Base-by-base conservation (phyloP, 1,140 invertebrate genomes). In the Brachystomella parvula region DNA sequence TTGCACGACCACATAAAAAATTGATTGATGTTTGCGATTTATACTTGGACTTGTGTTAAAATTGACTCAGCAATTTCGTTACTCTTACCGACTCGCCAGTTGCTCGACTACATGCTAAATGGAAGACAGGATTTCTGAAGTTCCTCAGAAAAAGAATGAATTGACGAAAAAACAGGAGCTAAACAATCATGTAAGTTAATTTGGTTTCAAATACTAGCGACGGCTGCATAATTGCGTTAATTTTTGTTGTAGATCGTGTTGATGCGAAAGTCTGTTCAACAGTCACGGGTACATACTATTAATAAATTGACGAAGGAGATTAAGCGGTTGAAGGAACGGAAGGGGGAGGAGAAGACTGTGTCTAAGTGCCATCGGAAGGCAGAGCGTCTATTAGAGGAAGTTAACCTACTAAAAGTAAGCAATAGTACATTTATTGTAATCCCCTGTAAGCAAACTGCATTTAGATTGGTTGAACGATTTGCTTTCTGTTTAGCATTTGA, bases 161-260 rank as follows among this genome's bases (percentile, higher is more conserved):
- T 59, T 72, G 28, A 67, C 68, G 0, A 72, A 72, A 49, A 64
- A 66, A 47, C 71, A 72, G 49, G 66, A 68, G 31, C 29, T 72
- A 2, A 72, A 72, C 49, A 72, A 72, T 68, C 71, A 68, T 49
- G 71, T 72, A 72, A 72, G 71, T 57, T 57, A 21, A 6, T 57
- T 57, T 24, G 28, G 53, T 9, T 57, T 21, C 15, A 47, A 21
- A 15, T 15, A 47, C 44, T 47, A 21, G 44, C 44, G 21, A 15
- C 21, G 44, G 44, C 9, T 6, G 30, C 58, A 24, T 28, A 6
- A 28, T 30, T 29, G n/a, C 33, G n/a, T 9, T 29, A 53, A 21
- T 49, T 31, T 62, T 29, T 53, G 24, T 61, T 60, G 32, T 31
- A 71, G 71, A 63, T 70, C 24, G 67, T 70, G 9, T 60, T 60